These are phyloP conservation scores for Camponotus fellah DNA, from an alignment of 2,888 invertebrate species.

Conservation along the genomic window DNA sequence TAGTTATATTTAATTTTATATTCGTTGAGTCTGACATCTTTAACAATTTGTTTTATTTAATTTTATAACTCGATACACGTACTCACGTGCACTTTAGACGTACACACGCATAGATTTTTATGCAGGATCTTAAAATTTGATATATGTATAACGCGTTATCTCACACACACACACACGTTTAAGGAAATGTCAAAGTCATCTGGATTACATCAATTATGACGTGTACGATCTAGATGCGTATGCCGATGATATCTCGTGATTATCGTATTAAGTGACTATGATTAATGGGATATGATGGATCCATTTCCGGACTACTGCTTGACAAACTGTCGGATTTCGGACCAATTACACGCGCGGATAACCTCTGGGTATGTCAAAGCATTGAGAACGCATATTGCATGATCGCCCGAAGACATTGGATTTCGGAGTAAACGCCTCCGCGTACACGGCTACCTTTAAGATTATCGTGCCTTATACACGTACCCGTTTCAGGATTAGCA, in stretches of 20 bases:
- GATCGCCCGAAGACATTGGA: constrained; percentile 43
- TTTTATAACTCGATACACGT: background rate
- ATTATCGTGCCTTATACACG: constrained; percentile 1
- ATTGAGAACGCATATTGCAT: constrained; percentile 46
- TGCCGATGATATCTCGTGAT: constrained; percentile 47
- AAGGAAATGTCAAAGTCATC: constrained; percentile 25
- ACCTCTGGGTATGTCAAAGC: constrained; percentile 49
- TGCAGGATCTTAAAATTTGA: too few species aligned
- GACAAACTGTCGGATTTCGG: constrained; percentile 53
- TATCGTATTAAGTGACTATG: constrained; percentile 54
- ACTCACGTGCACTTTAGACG: background rate
- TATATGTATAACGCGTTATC: background rate
- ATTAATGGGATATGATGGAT: constrained; percentile 55
- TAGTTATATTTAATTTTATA: too few species aligned
- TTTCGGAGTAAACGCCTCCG: constrained; percentile 29
- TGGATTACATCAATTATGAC: constrained; percentile 39
- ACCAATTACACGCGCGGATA: constrained; percentile 43
- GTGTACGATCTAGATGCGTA: constrained; percentile 19
- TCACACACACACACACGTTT: background rate
- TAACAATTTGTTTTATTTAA: background rate
- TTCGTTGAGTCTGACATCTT: too few species aligned
- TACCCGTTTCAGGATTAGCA: constrained; percentile 30
- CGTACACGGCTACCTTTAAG: constrained; percentile 12
- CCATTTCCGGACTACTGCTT: constrained; percentile 46
- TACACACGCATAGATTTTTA: background rate